These are phyloP conservation scores for Cinclus mexicanus DNA, from an alignment of 2,113 vertebrate species.

Conservation along the genomic window DNA sequence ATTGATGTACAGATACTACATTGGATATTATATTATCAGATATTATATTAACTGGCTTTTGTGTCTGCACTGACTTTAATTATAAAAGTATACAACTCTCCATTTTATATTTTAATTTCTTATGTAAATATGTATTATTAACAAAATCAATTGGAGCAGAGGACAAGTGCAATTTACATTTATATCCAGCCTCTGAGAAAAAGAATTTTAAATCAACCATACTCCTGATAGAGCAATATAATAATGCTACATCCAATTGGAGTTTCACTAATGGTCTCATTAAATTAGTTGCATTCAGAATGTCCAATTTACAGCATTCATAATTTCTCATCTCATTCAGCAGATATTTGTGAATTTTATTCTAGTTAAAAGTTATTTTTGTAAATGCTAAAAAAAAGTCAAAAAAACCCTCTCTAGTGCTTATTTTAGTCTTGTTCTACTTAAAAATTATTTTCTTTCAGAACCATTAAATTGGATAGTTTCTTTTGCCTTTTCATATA, in stretches of 20 bases:
- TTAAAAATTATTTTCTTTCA: not conserved
- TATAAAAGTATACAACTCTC: not conserved
- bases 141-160: not conserved
- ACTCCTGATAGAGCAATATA: not conserved
- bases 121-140: not conserved
- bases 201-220: not conserved
- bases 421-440: not conserved
- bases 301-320: not conserved
- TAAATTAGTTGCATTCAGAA: slow-evolving; percentile 18
- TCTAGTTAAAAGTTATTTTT: not conserved
- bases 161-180: not conserved
- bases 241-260: not conserved
- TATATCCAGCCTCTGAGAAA: not conserved
- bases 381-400: not conserved
- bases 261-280: not conserved
- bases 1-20: not conserved
- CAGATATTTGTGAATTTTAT: not conserved
- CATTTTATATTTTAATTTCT: not conserved
- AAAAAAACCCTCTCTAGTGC: not conserved
- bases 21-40: not conserved
- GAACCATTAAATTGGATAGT: not conserved
- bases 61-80: not conserved
- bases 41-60: not conserved
- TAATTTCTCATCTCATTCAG: not conserved
- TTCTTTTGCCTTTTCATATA: not conserved